phyloP scores from a whole-genome alignment of 1,140 invertebrate species.

The Temnothorax nylanderi region DNA sequence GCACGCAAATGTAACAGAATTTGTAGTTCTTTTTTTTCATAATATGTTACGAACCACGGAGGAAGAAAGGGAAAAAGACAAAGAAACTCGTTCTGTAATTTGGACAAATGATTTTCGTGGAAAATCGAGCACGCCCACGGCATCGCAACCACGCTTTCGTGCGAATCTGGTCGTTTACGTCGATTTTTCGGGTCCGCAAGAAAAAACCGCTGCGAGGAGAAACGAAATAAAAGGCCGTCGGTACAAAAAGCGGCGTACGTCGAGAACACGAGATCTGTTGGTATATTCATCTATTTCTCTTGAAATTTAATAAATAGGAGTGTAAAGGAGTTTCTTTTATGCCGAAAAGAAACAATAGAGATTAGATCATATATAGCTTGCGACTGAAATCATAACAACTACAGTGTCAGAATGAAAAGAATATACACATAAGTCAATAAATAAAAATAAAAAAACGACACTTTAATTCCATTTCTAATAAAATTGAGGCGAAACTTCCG shows the following conservation, averaged over 20 bases:
- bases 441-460: background rate
- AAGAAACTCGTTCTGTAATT: conserved; percentile 54
- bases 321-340: background rate
- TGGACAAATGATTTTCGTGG: conserved; percentile 68
- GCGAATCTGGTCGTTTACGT: conserved; percentile 51
- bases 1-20: conserved; percentile 6
- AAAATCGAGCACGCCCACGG: conserved; percentile 63
- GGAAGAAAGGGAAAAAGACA: background rate
- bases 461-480: too few relatives aligned
- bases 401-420: background rate
- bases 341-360: background rate
- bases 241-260: conserved; percentile 38
- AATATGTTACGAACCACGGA: background rate
- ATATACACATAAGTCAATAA: background rate
- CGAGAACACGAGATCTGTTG: conserved; percentile 13
- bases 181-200: conserved; percentile 35
- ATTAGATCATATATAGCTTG: background rate
- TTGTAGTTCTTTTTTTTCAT: background rate
- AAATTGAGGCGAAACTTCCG: too few relatives aligned
- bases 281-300: background rate
- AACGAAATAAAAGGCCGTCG: conserved; percentile 41
- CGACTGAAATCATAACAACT: background rate
- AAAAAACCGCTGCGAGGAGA: conserved; percentile 9
- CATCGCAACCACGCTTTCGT: conserved; percentile 54
- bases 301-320: background rate